phyloP scores from a whole-genome alignment of 2,888 invertebrate genomes.

The Caenorhabditis imperialis region DNA sequence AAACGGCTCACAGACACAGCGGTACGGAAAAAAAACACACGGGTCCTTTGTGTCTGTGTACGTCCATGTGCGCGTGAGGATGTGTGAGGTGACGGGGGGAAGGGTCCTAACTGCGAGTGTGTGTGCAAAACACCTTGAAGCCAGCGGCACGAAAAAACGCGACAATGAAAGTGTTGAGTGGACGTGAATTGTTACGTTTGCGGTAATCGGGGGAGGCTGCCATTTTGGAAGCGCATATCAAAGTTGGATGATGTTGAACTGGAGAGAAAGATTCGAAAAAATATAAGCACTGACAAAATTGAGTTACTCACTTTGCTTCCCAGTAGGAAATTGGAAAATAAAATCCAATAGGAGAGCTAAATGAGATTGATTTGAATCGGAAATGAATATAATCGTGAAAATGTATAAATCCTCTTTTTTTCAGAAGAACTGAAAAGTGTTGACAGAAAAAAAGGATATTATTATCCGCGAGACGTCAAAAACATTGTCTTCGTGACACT shows the following conservation, averaged over 20 bases:
- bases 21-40: conserved; percentile 19
- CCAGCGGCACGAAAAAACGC: conserved; percentile 14
- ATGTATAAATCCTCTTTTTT: no score
- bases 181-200: conserved; percentile 33
- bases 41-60: conserved; percentile 28
- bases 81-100: conserved; percentile 23
- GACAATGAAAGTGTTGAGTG: conserved; percentile 47
- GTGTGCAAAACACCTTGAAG: conserved; percentile 50
- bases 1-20: background rate
- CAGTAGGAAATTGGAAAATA: no score
- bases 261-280: conserved; percentile 1
- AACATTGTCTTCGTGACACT: conserved; percentile 18
- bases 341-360: no score
- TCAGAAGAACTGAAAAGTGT: no score
- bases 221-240: no score
- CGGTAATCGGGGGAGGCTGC: no score
- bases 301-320: no score
- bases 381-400: no score
- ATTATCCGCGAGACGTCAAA: no score
- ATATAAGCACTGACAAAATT: no score
- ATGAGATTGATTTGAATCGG: no score
- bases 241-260: background rate
- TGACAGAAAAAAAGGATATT: no score
- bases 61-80: conserved; percentile 1
- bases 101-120: conserved; percentile 29